Conservation (phyloP, 2,113 vertebrate genomes). For the Corapipo altera region DNA sequence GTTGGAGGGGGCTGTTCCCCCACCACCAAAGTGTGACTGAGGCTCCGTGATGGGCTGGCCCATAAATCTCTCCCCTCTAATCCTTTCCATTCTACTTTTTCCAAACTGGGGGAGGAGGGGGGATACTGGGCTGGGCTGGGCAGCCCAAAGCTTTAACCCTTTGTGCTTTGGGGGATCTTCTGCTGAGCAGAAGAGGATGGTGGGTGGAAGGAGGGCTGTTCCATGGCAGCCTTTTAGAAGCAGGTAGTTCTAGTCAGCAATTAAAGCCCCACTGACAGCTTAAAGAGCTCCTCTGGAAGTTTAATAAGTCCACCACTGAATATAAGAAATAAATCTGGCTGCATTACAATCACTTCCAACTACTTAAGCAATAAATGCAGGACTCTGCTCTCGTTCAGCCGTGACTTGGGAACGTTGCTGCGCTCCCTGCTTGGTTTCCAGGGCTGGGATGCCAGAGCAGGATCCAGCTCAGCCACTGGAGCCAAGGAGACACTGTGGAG, state of each 20-base stretch:
- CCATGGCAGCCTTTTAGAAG: neutral
- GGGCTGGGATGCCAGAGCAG: neutral
- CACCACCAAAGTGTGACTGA: slow-evolving; percentile 22
- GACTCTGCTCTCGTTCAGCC: neutral
- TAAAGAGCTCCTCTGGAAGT: neutral
- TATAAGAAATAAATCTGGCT: slow-evolving; percentile 12
- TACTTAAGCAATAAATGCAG: neutral
- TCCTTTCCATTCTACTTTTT: slow-evolving; percentile 31
- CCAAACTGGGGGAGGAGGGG: neutral
- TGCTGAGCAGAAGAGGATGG: neutral
- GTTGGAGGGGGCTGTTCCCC: neutral
- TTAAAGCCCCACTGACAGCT: neutral
- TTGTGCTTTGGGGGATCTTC: neutral
- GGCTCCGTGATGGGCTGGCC: neutral
- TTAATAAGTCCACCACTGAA: neutral
- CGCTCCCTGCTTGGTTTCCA: neutral
- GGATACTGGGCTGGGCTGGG: neutral
- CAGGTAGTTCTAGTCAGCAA: neutral
- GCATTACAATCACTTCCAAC: neutral
- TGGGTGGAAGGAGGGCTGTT: neutral
- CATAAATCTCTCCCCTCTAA: slow-evolving; percentile 55
- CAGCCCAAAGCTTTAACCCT: slow-evolving; percentile 15
- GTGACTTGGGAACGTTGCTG: neutral
- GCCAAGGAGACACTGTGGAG: neutral
- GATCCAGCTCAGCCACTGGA: neutral